Evolutionary conservation across 2,113 vertebrate species (phyloP), one percentile per base, ranked within the genome.

Genomic region (Limanda limanda): DNA sequence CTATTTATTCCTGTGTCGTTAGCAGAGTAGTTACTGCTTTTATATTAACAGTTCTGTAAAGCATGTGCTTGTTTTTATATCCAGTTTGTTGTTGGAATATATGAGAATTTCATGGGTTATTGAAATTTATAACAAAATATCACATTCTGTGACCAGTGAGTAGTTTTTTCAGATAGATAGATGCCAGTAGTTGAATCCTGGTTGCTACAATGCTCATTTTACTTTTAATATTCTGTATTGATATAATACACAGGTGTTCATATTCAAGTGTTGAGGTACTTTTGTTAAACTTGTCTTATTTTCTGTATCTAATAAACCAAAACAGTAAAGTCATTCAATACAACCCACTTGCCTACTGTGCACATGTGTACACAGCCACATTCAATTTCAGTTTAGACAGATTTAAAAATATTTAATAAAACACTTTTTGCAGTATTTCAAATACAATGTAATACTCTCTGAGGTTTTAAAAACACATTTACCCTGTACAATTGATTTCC

Each of bases 401-500:
- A 42, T 42, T 42, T 25, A 25, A 76, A 83, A 45, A 79, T 24
- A 57, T 90, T 90, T 92, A 87, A 85, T 90, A 62, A 62, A 72
- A 74, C 37, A 71, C 1, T 67, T 86, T 75, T 74, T 81, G 51
- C 63, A 88, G 61, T 77, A 86, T 78, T 79, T 64, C 71, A 82
- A 76, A 82, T 65, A 90, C 74, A 86, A 72, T 64, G n/a, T 84
- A 87, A 89, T 76, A 88, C 81, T 90, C 47, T 82, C 42, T 52
- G 17, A 80, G 59, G 12, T 83, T 78, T 71, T n/a, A 55, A 45
- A 80, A 70, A 82, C 17, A 85, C 31, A 66, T 27, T 68, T 42
- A 68, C 71, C 82, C 74, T 76, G 77, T 87, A 59, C 69, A 79
- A 71, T 27, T 73, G 4, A 84, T 76, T 76, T 55, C 6, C 65